Base-by-base conservation (phyloP, 2,797 vertebrate species). In the Myiotriccus ornatus region DNA sequence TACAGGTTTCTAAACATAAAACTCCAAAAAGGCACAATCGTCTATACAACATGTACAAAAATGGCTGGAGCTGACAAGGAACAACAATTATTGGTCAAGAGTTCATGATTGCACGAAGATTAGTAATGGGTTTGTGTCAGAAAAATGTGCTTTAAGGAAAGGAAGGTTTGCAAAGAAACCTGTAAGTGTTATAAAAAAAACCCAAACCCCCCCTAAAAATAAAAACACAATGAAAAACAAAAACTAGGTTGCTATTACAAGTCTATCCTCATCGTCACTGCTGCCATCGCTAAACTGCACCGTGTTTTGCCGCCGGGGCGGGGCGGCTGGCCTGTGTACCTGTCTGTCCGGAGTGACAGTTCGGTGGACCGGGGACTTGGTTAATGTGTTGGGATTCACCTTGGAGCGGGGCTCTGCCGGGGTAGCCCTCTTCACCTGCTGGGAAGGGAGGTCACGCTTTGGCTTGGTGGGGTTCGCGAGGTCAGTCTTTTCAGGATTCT, bases 1-100 rank as follows among this genome's bases (percentile, higher is more conserved):
- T 99, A 99, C 99, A 99, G 95, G 98, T 98, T 98, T 98, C 98
- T 98, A 98, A 99, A 99, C 98, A 98, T 98, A 98, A 98, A 98
- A 99, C 98, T 99, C 98, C 98, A 98, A 99, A 98, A 99, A 99
- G 99, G 99, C 99, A 99, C 99, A 98, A 99, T 98, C 84, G 98
- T 99, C 98, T 99, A 98, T 99, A 99, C 99, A 99, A 99, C 99
- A 99, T 99, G 98, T 99, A 99, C 99, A 99, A 99, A 98, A 98
- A 97, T 97, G 98, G 98, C 97, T 97, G 98, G 98, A 98, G 98
- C 97, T 96, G 98, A 98, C 98, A 98, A 97, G 97, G 97, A 98
- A 98, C 96, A 97, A 98, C 98, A 97, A 98, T 98, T 98, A 98
- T 99, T 99, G 99, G 99, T 99, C 99, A 97, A 99, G 97, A 98